These are phyloP conservation scores for Cryptus viduatorius DNA, from an alignment of 2,888 invertebrate species.

Conservation along the genomic window DNA sequence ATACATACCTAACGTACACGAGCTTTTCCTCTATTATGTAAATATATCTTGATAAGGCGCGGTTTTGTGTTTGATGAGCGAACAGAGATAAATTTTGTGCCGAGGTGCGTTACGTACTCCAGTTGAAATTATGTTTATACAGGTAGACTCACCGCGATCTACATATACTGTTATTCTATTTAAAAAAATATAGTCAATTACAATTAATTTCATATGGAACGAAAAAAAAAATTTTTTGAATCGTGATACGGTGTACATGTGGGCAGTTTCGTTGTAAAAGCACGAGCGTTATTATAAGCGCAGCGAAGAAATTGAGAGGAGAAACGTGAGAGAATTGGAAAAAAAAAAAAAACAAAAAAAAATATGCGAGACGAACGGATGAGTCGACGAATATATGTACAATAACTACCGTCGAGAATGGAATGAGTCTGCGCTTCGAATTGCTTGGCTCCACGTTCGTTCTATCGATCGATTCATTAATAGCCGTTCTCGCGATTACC, in stretches of 20 bases:
- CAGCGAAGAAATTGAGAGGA: not conserved
- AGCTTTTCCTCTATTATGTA: not conserved
- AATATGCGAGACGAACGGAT: not conserved
- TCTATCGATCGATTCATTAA: constrained; percentile 62
- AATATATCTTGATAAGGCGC: not conserved
- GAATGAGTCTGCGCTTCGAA: constrained; percentile 38
- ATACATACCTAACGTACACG: not conserved
- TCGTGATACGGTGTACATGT: no score
- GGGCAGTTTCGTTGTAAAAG: no score
- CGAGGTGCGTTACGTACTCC: not conserved
- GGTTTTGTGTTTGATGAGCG: not conserved
- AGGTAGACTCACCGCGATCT: no score
- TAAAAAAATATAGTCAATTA: no score
- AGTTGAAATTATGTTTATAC: no score
- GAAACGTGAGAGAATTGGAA: not conserved
- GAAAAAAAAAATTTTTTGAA: no score
- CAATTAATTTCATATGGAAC: no score
- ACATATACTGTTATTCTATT: no score
- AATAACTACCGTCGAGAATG: constrained; percentile 10
- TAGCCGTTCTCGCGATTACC: constrained; percentile 64
- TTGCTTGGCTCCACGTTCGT: constrained; percentile 60
- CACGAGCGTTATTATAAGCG: not conserved
- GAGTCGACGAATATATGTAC: constrained; percentile 21
- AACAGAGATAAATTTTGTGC: not conserved
- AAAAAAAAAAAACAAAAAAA: not conserved